Conservation (phyloP, 2,797 vertebrate genomes). For the Falco biarmicus region DNA sequence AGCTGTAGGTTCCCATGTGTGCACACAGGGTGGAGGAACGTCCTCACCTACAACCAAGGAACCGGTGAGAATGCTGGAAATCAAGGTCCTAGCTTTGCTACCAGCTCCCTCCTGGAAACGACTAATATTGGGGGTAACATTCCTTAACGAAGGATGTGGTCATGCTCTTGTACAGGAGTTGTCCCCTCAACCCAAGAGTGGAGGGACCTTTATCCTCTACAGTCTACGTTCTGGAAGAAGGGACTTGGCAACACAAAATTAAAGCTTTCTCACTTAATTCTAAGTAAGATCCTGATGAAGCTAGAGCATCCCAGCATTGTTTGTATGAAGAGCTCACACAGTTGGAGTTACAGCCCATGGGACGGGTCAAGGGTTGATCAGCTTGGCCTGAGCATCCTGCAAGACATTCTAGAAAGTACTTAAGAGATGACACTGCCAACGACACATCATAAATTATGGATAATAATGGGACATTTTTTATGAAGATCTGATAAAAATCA, state of each 20-base stretch:
- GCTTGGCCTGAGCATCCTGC: not conserved
- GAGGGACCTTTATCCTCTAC: not conserved
- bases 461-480: slow-evolving; percentile 20
- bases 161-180: rapidly evolving
- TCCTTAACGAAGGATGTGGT: rapidly evolving
- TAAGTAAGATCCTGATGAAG: not conserved
- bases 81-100: not conserved
- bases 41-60: not conserved
- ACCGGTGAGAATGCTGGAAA: not conserved
- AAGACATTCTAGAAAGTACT: not conserved
- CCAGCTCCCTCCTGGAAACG: not conserved
- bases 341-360: not conserved
- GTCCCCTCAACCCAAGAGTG: not conserved
- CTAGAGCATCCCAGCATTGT: rapidly evolving
- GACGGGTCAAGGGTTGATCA: not conserved
- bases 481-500: not conserved
- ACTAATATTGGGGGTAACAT: not conserved
- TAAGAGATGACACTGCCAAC: not conserved
- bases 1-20: rapidly evolving
- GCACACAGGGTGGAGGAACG: not conserved
- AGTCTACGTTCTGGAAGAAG: not conserved
- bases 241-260: not conserved
- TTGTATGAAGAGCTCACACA: rapidly evolving
- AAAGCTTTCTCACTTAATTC: not conserved
- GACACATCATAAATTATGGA: not conserved